phyloP scores from a whole-genome alignment of 2,113 vertebrate genomes.

The Chionodraco myersi region DNA sequence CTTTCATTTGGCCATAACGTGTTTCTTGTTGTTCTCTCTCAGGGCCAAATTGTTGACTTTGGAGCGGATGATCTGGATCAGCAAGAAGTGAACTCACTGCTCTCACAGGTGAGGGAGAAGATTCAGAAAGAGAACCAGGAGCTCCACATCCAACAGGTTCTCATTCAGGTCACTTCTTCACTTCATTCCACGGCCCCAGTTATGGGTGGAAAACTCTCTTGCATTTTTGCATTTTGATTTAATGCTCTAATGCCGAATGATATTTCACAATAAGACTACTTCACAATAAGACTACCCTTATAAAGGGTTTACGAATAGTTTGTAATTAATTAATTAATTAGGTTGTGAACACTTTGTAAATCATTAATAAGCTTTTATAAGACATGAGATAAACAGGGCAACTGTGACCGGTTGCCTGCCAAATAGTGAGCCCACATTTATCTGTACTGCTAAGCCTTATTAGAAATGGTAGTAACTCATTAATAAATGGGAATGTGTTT shows the following conservation, averaged over 20 bases:
- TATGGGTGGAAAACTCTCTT: neutral
- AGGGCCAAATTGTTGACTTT: neutral
- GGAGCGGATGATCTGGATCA: conserved; percentile 70
- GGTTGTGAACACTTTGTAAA: no score
- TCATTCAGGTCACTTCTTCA: conserved; percentile 76
- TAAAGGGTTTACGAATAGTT: no score
- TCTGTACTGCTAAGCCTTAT: no score
- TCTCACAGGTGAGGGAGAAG: conserved; percentile 75
- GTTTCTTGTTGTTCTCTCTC: neutral
- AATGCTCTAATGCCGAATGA: neutral
- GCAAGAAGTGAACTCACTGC: conserved; percentile 66
- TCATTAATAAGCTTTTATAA: no score
- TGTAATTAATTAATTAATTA: no score
- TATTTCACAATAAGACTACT: neutral
- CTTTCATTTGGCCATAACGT: neutral
- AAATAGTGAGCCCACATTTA: no score
- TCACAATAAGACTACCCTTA: no score
- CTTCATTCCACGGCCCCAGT: no score
- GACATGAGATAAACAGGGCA: no score
- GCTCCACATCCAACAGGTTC: conserved; percentile 65
- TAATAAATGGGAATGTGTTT: no score
- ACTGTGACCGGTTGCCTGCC: no score
- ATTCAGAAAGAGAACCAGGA: conserved; percentile 80
- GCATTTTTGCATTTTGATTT: neutral
- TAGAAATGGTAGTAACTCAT: no score